Conservation (phyloP, 2,797 vertebrate species). For the Artibeus lituratus region DNA sequence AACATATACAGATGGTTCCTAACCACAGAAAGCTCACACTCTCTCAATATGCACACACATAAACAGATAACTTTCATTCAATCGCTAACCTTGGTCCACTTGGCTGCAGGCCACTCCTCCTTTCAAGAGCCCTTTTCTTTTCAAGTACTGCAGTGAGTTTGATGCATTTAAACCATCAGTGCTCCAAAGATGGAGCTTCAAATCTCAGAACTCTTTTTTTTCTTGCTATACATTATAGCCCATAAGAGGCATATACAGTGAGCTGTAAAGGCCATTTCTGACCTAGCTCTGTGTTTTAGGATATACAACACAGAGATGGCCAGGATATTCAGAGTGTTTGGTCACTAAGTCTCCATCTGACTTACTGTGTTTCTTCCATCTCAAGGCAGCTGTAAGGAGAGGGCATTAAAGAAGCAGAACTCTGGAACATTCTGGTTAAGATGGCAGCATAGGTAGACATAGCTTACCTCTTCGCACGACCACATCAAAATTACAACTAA, state of each 20-base stretch:
- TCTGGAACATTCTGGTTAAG: neutral
- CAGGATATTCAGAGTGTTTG: neutral
- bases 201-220: neutral
- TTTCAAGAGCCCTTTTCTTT: neutral
- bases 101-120: neutral
- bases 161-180: neutral
- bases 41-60: neutral
- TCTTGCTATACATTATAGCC: neutral
- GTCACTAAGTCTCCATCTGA: neutral
- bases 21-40: neutral
- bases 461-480: no score
- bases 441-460: no score
- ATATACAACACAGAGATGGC: neutral
- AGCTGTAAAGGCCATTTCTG: neutral
- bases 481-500: neutral
- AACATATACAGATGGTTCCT: neutral
- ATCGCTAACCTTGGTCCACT: neutral
- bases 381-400: neutral
- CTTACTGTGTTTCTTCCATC: neutral
- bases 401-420: neutral
- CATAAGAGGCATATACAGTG: neutral
- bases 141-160: neutral
- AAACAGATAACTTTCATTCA: neutral
- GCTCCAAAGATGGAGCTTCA: neutral
- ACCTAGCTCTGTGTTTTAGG: neutral